Base-by-base conservation (phyloP, 1,140 invertebrate species). In the Aphaenogaster ashmeadi region DNA sequence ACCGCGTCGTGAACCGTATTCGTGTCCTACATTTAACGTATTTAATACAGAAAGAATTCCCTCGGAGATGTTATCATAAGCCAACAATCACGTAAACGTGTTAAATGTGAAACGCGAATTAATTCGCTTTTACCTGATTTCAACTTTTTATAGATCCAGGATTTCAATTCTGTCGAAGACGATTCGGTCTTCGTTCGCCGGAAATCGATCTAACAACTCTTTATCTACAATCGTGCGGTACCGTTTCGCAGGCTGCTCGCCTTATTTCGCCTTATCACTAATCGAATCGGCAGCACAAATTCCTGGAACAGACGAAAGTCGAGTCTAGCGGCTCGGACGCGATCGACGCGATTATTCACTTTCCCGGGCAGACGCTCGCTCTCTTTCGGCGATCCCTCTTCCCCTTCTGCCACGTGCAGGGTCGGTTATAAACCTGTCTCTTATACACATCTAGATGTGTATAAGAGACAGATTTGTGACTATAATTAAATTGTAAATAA, bases 241-340 rank as follows among this genome's bases (percentile, higher is more conserved):
- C 52, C 41, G 27, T 66, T 79, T n/a, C 41, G 44, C 27, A 66
- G 44, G 44, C 1, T 64, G 13, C n/a, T 62, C 44, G 9, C 44
- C 44, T 83, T 83, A 72, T 56, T 79, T 79, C 18, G 11, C n/a
- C 27, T 72, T 83, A 83, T 72, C 66, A 38, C 7, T 83, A 83
- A 83, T 83, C 50, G 47, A 83, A 72, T 72, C 67, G 7, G 21
- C n/a, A 27, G n/a, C 36, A n/a, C 50, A 44, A 58, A 56, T 56
- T 83, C 50, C 13, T 38, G 15, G 7, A 3, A 18, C 15, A 27
- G 3, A 69, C 64, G 78, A 71, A 79, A 69, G 41, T 80, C 41
- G 77, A 54, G 44, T 50, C 41, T 52, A 69, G 52, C 62, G 21
- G 62, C 71, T 89, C 67, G 18, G 74, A 36, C 38, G 72, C 54